phyloP scores from a whole-genome alignment of 2,113 vertebrate species.

The Andinoacara biseriatus region DNA sequence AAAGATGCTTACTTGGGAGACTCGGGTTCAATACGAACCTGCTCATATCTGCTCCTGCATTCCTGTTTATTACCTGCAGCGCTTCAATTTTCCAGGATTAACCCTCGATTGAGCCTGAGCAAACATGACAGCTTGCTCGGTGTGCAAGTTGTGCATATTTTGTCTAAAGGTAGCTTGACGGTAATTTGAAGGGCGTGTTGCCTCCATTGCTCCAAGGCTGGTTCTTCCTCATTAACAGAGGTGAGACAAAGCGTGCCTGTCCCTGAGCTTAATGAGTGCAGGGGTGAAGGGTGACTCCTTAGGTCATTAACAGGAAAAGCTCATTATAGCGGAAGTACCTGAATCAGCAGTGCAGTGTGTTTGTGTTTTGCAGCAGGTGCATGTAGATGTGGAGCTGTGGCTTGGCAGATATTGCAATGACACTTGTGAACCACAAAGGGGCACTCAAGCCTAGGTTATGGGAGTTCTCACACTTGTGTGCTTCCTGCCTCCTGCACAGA shows the following conservation, averaged over 20 bases:
- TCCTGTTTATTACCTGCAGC: neutral
- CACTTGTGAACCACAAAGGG: slow-evolving; percentile 47
- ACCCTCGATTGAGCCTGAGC: neutral
- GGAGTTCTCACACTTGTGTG: neutral
- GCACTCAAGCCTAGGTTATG: slow-evolving; percentile 13
- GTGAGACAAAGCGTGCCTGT: neutral
- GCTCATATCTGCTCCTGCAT: neutral
- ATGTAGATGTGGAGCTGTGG: neutral
- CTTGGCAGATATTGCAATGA: slow-evolving; percentile 32
- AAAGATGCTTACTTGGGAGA: neutral
- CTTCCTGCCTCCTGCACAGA: neutral
- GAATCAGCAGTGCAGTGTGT: slow-evolving; percentile 19
- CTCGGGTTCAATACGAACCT: neutral
- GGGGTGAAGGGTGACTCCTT: neutral
- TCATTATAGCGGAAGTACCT: slow-evolving; percentile 8
- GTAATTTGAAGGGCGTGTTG: neutral
- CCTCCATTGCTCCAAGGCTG: neutral
- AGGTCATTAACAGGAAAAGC: neutral
- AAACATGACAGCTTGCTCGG: too few relatives aligned
- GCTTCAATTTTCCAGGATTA: neutral
- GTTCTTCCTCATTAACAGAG: slow-evolving; percentile 15
- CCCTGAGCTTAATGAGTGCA: neutral
- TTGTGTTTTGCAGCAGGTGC: slow-evolving; percentile 14
- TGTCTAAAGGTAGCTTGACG: neutral
- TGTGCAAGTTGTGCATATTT: neutral